A percentile compares a stretch with the other conserved stretches of the same genome.
Evolutionary conservation across 2,888 invertebrate species (phyloP).

Genomic region (Elegia similella): DNA sequence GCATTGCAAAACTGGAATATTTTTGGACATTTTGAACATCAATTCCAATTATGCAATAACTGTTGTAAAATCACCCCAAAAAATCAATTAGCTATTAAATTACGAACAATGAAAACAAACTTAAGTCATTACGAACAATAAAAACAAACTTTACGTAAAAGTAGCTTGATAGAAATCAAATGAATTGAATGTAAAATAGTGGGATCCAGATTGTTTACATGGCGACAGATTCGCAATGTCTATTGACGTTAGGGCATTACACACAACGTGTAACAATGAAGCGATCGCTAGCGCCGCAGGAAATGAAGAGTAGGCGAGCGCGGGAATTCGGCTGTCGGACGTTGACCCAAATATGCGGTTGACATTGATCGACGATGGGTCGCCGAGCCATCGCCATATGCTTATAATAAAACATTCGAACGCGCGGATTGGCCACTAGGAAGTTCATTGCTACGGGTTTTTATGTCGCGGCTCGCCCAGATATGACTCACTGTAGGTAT

Average conservation of each 20-base stretch:
- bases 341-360: slow-evolving; percentile 79
- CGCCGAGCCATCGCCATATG: slow-evolving; percentile 40
- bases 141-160: neutral
- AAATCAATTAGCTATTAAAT: too few species aligned
- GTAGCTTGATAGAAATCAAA: neutral
- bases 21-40: too few species aligned
- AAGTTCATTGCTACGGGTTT: slow-evolving; percentile 69
- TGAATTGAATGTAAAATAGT: neutral
- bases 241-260: neutral
- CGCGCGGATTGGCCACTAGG: slow-evolving; percentile 60
- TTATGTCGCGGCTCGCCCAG: slow-evolving; percentile 51
- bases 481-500: slow-evolving; percentile 45
- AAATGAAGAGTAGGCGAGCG: slow-evolving; percentile 64
- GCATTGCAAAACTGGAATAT: too few species aligned
- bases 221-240: neutral
- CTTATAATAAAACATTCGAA: slow-evolving; percentile 57
- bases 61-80: too few species aligned
- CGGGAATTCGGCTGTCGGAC: slow-evolving; percentile 73
- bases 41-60: too few species aligned
- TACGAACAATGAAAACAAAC: too few species aligned
- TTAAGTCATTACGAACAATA: too few species aligned
- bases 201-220: neutral
- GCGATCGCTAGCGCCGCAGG: slow-evolving; percentile 52
- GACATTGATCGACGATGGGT: slow-evolving; percentile 79
- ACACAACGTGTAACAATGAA: slow-evolving; percentile 36